Conservation (phyloP, 2,888 invertebrate genomes). For the Drosophila mulleri region DNA sequence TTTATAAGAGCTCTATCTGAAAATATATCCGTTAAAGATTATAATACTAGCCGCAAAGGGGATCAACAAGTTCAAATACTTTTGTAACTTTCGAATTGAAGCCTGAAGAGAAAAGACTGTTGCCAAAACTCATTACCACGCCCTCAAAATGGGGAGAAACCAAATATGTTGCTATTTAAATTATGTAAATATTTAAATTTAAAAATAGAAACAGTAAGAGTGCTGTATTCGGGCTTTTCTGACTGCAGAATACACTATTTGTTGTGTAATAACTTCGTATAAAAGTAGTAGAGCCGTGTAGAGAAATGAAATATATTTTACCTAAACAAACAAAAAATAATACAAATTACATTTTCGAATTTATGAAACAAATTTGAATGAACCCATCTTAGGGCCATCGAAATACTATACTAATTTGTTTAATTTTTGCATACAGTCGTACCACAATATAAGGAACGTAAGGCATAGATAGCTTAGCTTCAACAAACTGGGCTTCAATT, state of each 20-base stretch:
- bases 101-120: background rate
- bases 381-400: background rate
- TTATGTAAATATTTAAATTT: slow-evolving; percentile 2
- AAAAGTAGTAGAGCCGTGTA: too few relatives aligned
- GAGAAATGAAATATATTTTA: background rate
- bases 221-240: background rate
- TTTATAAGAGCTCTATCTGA: too few relatives aligned
- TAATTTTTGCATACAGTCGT: background rate
- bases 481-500: background rate
- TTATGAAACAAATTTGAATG: background rate
- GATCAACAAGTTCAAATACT: background rate
- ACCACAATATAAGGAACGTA: background rate
- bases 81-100: slow-evolving; percentile 1
- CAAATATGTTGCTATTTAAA: slow-evolving; percentile 6
- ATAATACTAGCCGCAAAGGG: background rate
- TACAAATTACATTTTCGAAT: background rate
- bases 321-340: background rate
- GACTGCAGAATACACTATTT: slow-evolving; percentile 1
- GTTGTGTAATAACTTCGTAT: too few relatives aligned
- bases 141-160: slow-evolving; percentile 45
- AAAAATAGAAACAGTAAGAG: background rate
- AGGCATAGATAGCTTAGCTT: background rate
- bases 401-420: background rate
- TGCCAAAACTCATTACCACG: slow-evolving; percentile 38
- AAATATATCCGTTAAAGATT: background rate